A percentile compares a stretch with the other conserved stretches of the same genome.
Evolutionary conservation across 2,113 vertebrate species (phyloP).

Genomic region (Hipposideros armiger): DNA sequence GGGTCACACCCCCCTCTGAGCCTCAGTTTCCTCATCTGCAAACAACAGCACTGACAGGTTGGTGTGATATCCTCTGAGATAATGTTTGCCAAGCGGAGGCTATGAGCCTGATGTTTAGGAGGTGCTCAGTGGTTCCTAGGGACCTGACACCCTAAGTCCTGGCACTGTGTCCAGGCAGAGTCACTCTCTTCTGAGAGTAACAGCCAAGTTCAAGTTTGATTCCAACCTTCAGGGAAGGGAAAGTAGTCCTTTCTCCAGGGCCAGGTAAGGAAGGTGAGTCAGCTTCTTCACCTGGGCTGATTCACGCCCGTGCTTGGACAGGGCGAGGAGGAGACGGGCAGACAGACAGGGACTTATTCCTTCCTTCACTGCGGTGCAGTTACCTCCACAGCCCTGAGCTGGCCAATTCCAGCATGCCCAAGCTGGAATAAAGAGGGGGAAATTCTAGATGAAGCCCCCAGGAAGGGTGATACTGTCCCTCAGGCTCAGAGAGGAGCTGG

Average conservation of each 20-base stretch:
- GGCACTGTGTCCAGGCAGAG: neutral
- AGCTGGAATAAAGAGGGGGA: accelerated
- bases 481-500: neutral
- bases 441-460: neutral
- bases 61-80: neutral
- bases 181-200: neutral
- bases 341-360: neutral
- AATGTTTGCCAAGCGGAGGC: accelerated
- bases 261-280: slow-evolving; percentile 50
- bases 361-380: neutral
- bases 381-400: neutral
- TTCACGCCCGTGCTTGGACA: neutral
- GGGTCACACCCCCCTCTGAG: neutral
- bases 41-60: accelerated
- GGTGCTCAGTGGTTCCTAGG: no score
- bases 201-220: neutral
- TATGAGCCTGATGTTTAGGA: accelerated
- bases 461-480: neutral
- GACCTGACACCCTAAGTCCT: no score
- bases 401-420: neutral
- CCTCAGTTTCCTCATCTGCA: neutral
- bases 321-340: neutral
- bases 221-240: slow-evolving; percentile 31
- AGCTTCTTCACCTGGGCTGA: slow-evolving; percentile 52
- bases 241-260: slow-evolving; percentile 40